Base-by-base conservation (phyloP, 1,140 invertebrate genomes). In the Lordiphosa collinella region DNA sequence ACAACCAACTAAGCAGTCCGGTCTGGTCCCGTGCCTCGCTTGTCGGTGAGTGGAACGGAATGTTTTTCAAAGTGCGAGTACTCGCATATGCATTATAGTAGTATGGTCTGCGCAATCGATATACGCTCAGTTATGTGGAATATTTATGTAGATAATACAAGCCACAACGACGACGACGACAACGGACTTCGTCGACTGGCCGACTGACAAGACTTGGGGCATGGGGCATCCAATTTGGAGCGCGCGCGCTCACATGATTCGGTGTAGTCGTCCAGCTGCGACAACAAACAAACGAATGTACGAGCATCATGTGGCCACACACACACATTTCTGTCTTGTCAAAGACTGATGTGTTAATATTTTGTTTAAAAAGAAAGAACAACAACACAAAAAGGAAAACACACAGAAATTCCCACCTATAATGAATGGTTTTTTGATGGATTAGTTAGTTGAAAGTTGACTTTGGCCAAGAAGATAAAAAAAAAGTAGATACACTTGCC, bases 331-430 rank as follows among this genome's bases (percentile, higher is more conserved):
- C 57, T 67, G 51, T 49, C 76, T 76, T 72, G 76, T 76, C 71
- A 60, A 54, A 66, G 65, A 53, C 71, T 82, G 78, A 82, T 82
- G 76, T 82, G 76, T 76, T 82, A 80, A 80, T 80, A 80, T 82
- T 59, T 79, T 62, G 50, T 56, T 74, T 67, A 63, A 68, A 60
- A 70, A 66, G n/a, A n/a, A 49, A 29, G 18, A 22, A 54, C n/a
- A n/a, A n/a, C n/a, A n/a, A n/a, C n/a, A 22, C 11, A 44, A 16
- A 22, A 60, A 60, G 10, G n/a, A 52, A 12, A 12, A 11, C 29
- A 16, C 8, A 50, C 12, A 48, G 11, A 35, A 41, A 67, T 54
- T 44, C 22, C 52, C 64, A 68, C 25, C 7, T 29, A 31, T 64
- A 48, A 62, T 69, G 53, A 58, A 67, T 67, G 62, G 48, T 58